Evolutionary conservation across 2,797 vertebrate genomes (phyloP).

Genomic region (Anguilla marmorata): DNA sequence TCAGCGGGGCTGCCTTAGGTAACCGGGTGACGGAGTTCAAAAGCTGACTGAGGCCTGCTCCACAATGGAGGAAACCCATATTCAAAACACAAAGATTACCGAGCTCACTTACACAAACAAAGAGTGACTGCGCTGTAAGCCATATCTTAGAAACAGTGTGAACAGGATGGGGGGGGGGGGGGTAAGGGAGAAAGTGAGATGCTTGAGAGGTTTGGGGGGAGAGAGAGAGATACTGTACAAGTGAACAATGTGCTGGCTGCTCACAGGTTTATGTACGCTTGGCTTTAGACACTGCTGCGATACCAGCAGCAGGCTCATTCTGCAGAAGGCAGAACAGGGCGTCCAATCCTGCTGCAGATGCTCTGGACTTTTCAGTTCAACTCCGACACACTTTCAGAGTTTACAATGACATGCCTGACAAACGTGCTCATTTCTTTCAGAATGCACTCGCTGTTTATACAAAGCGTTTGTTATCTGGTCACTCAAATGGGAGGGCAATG

Average conservation of each 20-base stretch:
- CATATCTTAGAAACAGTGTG: slow-evolving; percentile 4
- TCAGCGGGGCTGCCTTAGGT: slow-evolving; percentile 29
- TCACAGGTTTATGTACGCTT: background rate
- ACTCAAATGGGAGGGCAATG: background rate
- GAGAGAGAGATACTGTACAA: background rate
- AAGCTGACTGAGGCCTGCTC: background rate
- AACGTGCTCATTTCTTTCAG: background rate
- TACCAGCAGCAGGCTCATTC: background rate
- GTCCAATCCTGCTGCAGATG: background rate
- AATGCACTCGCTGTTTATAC: background rate
- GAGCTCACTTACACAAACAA: slow-evolving; percentile 11
- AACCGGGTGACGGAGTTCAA: slow-evolving; percentile 31
- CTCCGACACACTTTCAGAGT: background rate
- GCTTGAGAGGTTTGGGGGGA: background rate
- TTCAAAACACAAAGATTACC: slow-evolving; percentile 21
- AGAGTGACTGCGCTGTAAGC: background rate
- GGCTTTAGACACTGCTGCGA: background rate
- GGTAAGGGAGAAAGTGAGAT: background rate
- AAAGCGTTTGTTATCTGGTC: background rate
- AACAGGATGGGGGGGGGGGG: background rate
- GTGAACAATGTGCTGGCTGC: background rate
- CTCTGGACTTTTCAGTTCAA: background rate
- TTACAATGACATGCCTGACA: background rate
- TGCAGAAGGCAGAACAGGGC: background rate
- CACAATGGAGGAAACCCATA: background rate